Evolutionary conservation across 2,113 vertebrate species (phyloP).

Genomic region (Periophthalmus modestus): DNA sequence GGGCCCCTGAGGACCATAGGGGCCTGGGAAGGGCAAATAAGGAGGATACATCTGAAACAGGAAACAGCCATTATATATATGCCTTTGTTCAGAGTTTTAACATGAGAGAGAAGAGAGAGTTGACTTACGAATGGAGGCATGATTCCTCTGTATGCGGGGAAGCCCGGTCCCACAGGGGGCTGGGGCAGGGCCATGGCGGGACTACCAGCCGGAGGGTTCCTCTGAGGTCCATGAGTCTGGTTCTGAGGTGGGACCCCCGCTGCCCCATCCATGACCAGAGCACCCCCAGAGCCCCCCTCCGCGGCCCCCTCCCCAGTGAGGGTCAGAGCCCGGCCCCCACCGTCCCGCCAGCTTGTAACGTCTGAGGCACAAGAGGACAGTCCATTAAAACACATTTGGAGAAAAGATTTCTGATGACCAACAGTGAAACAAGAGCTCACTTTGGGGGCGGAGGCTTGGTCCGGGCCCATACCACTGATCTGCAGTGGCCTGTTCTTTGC

Average conservation of each 20-base stretch:
- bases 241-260: slow-evolving; percentile 68
- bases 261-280: slow-evolving; percentile 78
- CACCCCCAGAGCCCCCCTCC: slow-evolving; percentile 77
- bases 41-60: slow-evolving; percentile 87
- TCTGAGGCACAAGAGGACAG: slow-evolving; percentile 67
- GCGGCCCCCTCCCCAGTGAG: slow-evolving; percentile 78
- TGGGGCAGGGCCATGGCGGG: slow-evolving; percentile 82
- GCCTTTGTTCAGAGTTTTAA: background rate
- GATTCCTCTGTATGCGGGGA: slow-evolving; percentile 88
- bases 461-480: slow-evolving; percentile 97
- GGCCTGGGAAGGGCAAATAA: slow-evolving; percentile 89
- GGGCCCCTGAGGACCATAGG: slow-evolving; percentile 88
- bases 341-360: slow-evolving; percentile 92
- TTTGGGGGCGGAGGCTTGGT: slow-evolving; percentile 98
- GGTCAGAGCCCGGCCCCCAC: slow-evolving; percentile 86
- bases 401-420: background rate
- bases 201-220: slow-evolving; percentile 79
- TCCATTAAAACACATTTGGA: background rate
- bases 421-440: slow-evolving; percentile 70
- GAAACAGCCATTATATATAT: background rate
- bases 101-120: background rate
- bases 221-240: slow-evolving; percentile 78
- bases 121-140: slow-evolving; percentile 89
- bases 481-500: slow-evolving; percentile 93
- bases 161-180: slow-evolving; percentile 84